phyloP scores from a whole-genome alignment of 2,888 invertebrate species.

The Frankliniella intonsa region DNA sequence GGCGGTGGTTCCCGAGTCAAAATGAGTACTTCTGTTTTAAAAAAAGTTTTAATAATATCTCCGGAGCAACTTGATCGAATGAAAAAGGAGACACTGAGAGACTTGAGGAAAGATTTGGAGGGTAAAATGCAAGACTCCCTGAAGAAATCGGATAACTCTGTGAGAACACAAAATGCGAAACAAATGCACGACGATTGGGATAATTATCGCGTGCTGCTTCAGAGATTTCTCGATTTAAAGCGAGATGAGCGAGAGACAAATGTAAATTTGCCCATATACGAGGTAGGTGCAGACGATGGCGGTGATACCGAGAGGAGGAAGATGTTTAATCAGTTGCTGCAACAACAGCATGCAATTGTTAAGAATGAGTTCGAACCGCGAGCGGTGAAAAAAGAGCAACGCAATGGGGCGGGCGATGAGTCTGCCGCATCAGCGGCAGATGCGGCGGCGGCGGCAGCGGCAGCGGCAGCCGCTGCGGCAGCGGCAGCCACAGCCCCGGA shows the following conservation, averaged over 20 bases:
- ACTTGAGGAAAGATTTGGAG: not conserved
- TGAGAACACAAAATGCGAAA: not conserved
- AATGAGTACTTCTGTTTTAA: not conserved
- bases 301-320: not conserved
- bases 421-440: not conserved
- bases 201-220: not conserved
- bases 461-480: not conserved
- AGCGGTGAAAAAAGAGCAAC: not conserved
- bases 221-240: not conserved
- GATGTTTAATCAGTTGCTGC: not conserved
- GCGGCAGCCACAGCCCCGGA: no score
- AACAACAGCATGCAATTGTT: not conserved
- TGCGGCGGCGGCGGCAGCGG: not conserved
- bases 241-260: not conserved
- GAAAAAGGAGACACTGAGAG: not conserved
- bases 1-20: not conserved
- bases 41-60: not conserved
- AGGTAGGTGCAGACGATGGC: not conserved
- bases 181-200: not conserved
- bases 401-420: not conserved
- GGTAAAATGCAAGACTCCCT: not conserved
- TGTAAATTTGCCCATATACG: not conserved
- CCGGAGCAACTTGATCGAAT: not conserved
- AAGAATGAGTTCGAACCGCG: not conserved
- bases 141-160: not conserved